Percentiles rank a stretch among this genome's conserved stretches.
phyloP scores from a whole-genome alignment of 1,140 invertebrate species.

The Caenorhabditis inopinata region DNA sequence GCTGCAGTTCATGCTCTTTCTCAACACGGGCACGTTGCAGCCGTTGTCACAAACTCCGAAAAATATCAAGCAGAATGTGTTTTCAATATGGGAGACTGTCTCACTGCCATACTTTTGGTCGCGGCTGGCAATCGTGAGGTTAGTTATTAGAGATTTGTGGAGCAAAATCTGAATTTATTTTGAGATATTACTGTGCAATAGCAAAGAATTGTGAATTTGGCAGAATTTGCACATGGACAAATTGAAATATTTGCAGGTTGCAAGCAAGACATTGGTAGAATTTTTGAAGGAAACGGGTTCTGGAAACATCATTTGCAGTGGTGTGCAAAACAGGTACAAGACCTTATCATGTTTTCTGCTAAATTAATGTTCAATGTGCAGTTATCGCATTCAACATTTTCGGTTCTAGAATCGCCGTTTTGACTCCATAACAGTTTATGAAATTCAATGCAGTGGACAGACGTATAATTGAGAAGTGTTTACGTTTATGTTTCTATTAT shows the following conservation, averaged over 20 bases:
- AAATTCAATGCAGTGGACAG: background rate
- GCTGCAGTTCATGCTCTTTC: background rate
- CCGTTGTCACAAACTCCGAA: background rate
- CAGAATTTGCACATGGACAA: too few relatives aligned
- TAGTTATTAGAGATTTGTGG: too few relatives aligned
- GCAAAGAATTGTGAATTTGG: too few relatives aligned
- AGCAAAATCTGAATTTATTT: too few relatives aligned
- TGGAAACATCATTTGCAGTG: conserved; percentile 13
- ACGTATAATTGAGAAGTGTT: conserved; percentile 7
- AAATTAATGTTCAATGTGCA: background rate
- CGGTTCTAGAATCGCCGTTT: background rate
- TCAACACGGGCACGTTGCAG: conserved; percentile 16
- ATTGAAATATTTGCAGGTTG: background rate
- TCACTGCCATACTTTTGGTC: background rate
- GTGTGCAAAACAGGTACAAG: background rate
- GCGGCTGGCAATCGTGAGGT: background rate
- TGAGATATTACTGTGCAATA: too few relatives aligned
- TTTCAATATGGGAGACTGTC: conserved; percentile 23
- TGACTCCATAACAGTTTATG: background rate
- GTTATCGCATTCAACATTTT: background rate
- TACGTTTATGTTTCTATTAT: conserved; percentile 12
- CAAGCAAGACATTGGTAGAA: background rate
- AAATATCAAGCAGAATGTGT: conserved; percentile 1
- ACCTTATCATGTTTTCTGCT: background rate
- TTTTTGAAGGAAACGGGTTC: background rate